Conservation (phyloP, 1,140 invertebrate genomes). For the Triops longicaudatus region DNA sequence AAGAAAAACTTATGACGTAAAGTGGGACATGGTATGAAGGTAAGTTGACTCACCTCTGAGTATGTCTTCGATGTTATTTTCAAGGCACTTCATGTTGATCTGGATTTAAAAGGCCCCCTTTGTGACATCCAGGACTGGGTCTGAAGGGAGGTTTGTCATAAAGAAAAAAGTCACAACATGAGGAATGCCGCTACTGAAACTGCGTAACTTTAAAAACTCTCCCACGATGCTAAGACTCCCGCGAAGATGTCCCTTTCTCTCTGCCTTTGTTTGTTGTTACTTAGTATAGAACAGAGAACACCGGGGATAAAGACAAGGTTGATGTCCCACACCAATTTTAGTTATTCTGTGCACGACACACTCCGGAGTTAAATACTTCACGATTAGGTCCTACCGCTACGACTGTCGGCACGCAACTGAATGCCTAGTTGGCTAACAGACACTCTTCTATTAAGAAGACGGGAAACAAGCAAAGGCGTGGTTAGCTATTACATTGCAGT, state of each 20-base stretch:
- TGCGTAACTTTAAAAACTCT: not conserved
- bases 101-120: not conserved
- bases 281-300: not conserved
- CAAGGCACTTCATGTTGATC: not conserved
- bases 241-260: not conserved
- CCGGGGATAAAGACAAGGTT: no score
- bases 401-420: not conserved
- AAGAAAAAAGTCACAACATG: not conserved
- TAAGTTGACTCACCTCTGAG: not conserved
- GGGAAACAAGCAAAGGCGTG: not conserved
- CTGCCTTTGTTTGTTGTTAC: not conserved
- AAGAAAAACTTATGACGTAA: no score
- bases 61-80: not conserved
- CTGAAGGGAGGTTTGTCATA: no score
- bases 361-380: no score
- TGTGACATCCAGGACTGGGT: no score
- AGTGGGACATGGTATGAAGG: not conserved
- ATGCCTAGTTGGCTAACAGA: not conserved
- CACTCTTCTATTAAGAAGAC: not conserved
- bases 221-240: not conserved
- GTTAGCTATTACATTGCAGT: not conserved
- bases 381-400: not conserved
- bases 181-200: not conserved
- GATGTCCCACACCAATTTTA: no score
- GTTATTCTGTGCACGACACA: no score